Conservation (phyloP, 2,888 invertebrate genomes). For the Parnassius smintheus region DNA sequence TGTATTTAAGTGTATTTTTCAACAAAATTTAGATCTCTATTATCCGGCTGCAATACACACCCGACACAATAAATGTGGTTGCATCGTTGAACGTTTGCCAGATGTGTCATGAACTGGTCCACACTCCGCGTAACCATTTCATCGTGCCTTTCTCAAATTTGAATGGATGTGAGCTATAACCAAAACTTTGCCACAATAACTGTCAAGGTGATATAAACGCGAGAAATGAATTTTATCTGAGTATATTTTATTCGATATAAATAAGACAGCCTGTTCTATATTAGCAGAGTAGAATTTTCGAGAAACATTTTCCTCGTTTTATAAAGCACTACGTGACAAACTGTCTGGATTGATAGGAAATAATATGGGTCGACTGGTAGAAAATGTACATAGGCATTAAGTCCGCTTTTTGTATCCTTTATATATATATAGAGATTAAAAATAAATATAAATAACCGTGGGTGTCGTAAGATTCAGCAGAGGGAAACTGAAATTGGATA, state of each 20-base stretch:
- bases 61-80: not conserved
- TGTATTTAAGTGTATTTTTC: not conserved
- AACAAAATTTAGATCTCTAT: not conserved
- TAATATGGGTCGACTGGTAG: too few species aligned
- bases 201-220: constrained; percentile 6
- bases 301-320: constrained; percentile 10
- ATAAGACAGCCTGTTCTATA: constrained; percentile 2
- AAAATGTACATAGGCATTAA: too few species aligned
- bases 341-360: not conserved
- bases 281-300: not conserved
- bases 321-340: not conserved
- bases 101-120: not conserved
- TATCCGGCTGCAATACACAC: not conserved
- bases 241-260: not conserved
- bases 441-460: too few species aligned
- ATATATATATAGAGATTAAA: too few species aligned
- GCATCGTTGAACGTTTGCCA: constrained; percentile 6
- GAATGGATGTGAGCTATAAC: constrained; percentile 1
- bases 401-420: too few species aligned
- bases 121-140: constrained; percentile 1
- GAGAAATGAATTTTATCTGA: not conserved
- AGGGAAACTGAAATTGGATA: too few species aligned
- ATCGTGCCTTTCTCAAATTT: not conserved
- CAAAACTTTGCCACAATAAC: not conserved
- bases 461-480: too few species aligned